Evolutionary conservation across 92 coral and sea anemone genomes (phyloP).

Genomic region (Pocillopora meandrina): DNA sequence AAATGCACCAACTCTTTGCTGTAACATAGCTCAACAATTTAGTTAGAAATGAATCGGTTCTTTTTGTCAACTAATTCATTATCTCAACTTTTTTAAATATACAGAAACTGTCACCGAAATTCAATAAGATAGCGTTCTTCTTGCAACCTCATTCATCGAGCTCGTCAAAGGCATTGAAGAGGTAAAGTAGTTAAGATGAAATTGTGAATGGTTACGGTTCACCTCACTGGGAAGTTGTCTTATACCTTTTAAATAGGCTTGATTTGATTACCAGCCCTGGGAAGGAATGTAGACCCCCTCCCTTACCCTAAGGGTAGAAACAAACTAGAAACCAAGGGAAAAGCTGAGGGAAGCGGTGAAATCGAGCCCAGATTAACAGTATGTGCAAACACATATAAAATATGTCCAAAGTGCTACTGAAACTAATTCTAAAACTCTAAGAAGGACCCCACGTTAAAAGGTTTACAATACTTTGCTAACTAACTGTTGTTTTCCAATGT

Average conservation of each 20-base stretch:
- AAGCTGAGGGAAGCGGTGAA: too few species aligned
- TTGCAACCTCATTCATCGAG: conserved; percentile 89
- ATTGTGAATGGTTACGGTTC: neutral
- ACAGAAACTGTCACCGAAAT: conserved; percentile 86
- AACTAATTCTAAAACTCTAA: too few species aligned
- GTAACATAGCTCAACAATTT: neutral
- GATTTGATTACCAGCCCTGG: too few species aligned
- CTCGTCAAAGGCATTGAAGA: conserved; percentile 83
- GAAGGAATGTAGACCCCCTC: too few species aligned
- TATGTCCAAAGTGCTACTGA: too few species aligned
- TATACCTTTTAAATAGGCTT: neutral
- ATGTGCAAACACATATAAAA: too few species aligned
- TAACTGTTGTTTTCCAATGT: neutral
- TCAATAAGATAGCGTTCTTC: conserved; percentile 92
- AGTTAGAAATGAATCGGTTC: neutral
- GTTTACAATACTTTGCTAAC: neutral
- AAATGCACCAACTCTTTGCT: too few species aligned
- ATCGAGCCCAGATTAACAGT: too few species aligned
- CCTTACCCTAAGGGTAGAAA: too few species aligned
- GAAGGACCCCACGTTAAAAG: neutral
- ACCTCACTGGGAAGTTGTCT: neutral
- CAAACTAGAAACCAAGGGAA: too few species aligned
- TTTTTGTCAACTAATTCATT: neutral
- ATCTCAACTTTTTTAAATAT: conserved; percentile 5
- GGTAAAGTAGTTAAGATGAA: conserved; percentile 38